Conservation (phyloP, 2,888 invertebrate species). For the Meiosimyza decipiens region DNA sequence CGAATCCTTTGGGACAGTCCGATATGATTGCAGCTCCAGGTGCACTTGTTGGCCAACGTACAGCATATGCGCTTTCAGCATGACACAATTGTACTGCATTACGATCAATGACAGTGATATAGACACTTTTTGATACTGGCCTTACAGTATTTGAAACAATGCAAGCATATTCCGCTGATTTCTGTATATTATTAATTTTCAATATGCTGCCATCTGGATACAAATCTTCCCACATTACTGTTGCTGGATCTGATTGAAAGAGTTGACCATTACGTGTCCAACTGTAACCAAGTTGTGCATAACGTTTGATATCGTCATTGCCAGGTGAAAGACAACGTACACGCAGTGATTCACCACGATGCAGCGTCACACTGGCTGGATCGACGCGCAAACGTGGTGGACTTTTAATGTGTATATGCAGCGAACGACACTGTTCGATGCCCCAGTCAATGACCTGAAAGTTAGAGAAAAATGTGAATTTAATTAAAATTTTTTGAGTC, state of each 20-base stretch:
- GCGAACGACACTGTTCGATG: constrained; percentile 74
- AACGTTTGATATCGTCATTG: constrained; percentile 70
- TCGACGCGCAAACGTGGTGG: constrained; percentile 75
- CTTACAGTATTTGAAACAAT: constrained; percentile 72
- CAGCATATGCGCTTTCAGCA: constrained; percentile 71
- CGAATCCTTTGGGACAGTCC: constrained; percentile 72
- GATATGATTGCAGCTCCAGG: constrained; percentile 77
- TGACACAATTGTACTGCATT: constrained; percentile 71
- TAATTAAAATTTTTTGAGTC: too few relatives aligned
- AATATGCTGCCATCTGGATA: constrained; percentile 86
- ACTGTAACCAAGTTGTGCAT: constrained; percentile 80
- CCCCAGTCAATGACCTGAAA: constrained; percentile 76
- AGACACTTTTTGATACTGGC: constrained; percentile 72
- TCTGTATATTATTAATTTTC: constrained; percentile 81
- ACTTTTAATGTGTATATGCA: constrained; percentile 71
- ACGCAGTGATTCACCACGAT: constrained; percentile 67
- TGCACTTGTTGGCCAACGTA: constrained; percentile 76
- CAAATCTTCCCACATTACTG: constrained; percentile 87
- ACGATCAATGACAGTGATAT: constrained; percentile 75
- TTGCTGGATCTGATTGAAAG: constrained; percentile 77
- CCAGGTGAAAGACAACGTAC: constrained; percentile 75
- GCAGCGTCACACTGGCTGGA: constrained; percentile 75
- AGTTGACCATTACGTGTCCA: constrained; percentile 84
- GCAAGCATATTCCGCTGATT: constrained; percentile 82
- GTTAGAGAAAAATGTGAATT: constrained; percentile 51